Conservation (phyloP, 1,140 invertebrate genomes). For the Ceratosolen fusciceps region DNA sequence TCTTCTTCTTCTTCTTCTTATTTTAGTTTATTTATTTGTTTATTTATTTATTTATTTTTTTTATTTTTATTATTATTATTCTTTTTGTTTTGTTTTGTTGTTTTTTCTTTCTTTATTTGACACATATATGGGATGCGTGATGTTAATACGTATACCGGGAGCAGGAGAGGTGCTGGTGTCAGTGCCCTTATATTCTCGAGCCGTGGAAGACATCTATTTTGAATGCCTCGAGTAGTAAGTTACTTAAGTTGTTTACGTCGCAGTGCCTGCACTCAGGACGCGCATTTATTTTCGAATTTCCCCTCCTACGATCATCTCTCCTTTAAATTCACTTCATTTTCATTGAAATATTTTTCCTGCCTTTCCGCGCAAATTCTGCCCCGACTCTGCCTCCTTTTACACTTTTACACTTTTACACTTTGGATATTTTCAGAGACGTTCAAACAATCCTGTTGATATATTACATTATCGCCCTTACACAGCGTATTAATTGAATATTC, state of each 20-base stretch:
- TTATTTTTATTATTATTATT: too few relatives aligned
- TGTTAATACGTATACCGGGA: background rate
- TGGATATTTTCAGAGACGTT: conserved; percentile 4
- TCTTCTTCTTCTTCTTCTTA: too few relatives aligned
- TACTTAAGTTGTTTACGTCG: conserved; percentile 22
- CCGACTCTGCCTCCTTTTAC: too few relatives aligned
- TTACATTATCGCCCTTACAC: background rate
- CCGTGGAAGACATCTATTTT: background rate
- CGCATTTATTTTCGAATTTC: conserved; percentile 20
- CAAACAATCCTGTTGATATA: background rate
- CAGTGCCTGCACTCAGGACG: background rate
- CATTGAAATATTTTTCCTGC: conserved; percentile 12
- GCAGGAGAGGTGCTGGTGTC: background rate
- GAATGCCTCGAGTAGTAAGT: background rate
- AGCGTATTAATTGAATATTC: background rate
- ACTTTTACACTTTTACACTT: too few relatives aligned
- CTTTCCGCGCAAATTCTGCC: background rate
- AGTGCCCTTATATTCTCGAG: background rate
- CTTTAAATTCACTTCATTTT: conserved; percentile 12
- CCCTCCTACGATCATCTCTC: background rate
- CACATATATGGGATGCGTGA: background rate
- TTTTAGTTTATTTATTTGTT: too few relatives aligned
- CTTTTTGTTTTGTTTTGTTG: too few relatives aligned
- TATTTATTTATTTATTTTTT: too few relatives aligned
- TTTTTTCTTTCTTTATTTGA: too few relatives aligned